Conservation (phyloP, 2,888 invertebrate species). For the Osmoderma eremita region DNA sequence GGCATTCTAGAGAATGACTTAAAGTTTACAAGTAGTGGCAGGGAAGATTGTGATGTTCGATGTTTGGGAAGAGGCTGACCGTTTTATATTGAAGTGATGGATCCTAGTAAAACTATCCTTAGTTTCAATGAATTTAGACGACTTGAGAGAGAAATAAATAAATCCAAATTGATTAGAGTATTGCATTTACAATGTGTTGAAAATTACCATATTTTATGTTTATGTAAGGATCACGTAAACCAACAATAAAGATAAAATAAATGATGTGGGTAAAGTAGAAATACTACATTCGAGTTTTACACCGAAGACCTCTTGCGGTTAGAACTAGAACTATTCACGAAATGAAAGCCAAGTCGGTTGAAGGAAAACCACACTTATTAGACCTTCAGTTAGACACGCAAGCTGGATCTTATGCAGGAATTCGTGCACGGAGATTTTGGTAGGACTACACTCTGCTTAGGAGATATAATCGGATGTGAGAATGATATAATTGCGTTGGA, state of each 20-base stretch:
- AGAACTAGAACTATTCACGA: constrained; percentile 75
- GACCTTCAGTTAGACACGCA: constrained; percentile 78
- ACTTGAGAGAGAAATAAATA: constrained; percentile 72
- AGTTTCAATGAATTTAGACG: constrained; percentile 64
- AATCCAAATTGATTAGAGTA: constrained; percentile 68
- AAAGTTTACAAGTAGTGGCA: constrained; percentile 89
- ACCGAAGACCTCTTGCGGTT: constrained; percentile 79
- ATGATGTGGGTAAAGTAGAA: constrained; percentile 63
- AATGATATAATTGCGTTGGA: constrained; percentile 94
- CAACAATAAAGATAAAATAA: constrained; percentile 65
- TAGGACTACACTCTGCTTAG: constrained; percentile 82
- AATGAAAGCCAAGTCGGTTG: constrained; percentile 69
- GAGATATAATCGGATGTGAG: constrained; percentile 72
- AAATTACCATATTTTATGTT: constrained; percentile 83
- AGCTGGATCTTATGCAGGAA: constrained; percentile 97
- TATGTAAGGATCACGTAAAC: constrained; percentile 62
- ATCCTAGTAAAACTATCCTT: constrained; percentile 71
- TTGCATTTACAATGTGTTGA: constrained; percentile 73
- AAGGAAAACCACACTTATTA: constrained; percentile 68
- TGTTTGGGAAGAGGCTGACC: constrained; percentile 93
- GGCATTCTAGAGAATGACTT: constrained; percentile 51
- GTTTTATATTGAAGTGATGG: constrained; percentile 87
- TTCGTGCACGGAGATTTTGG: constrained; percentile 97
- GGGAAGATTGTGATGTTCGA: constrained; percentile 97
- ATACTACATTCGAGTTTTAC: constrained; percentile 86